A percentile compares a stretch with the other conserved stretches of the same genome.
Evolutionary conservation across 2,113 vertebrate species (phyloP).

Genomic region (Pholis gunnellus): DNA sequence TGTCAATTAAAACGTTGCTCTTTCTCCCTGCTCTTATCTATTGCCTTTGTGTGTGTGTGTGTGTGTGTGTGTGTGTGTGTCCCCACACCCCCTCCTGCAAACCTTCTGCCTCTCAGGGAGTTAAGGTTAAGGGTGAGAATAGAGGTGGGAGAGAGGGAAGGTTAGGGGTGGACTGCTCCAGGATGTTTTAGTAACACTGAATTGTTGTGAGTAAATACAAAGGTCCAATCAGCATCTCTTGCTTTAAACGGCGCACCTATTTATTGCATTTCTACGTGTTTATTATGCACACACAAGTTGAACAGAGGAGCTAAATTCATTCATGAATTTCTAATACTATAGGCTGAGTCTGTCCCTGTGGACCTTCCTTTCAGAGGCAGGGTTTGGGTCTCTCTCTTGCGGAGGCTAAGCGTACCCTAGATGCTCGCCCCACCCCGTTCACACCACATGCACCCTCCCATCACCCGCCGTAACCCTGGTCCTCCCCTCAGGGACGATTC

Average conservation of each 20-base stretch:
- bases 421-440: constrained; percentile 49
- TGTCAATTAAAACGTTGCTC: constrained; percentile 79
- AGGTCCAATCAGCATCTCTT: constrained; percentile 25
- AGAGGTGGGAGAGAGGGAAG: constrained; percentile 16
- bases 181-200: constrained; percentile 36
- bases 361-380: constrained; percentile 41
- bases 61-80: too few relatives aligned
- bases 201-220: constrained; percentile 40
- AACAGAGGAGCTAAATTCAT: constrained; percentile 22
- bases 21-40: constrained; percentile 58
- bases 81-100: neutral
- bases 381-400: constrained; percentile 44
- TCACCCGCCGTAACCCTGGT: constrained; percentile 24
- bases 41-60: too few relatives aligned
- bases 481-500: constrained; percentile 51
- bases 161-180: constrained; percentile 7
- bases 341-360: constrained; percentile 30
- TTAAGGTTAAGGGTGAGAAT: constrained; percentile 59
- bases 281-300: constrained; percentile 1
- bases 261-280: constrained; percentile 17
- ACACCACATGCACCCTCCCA: constrained; percentile 42
- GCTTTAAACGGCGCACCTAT: constrained; percentile 8
- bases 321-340: constrained; percentile 54
- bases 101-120: constrained; percentile 35
- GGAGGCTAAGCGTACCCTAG: constrained; percentile 59